These are phyloP conservation scores for Liposcelis brunnea DNA, from an alignment of 2,888 invertebrate species.

Conservation along the genomic window DNA sequence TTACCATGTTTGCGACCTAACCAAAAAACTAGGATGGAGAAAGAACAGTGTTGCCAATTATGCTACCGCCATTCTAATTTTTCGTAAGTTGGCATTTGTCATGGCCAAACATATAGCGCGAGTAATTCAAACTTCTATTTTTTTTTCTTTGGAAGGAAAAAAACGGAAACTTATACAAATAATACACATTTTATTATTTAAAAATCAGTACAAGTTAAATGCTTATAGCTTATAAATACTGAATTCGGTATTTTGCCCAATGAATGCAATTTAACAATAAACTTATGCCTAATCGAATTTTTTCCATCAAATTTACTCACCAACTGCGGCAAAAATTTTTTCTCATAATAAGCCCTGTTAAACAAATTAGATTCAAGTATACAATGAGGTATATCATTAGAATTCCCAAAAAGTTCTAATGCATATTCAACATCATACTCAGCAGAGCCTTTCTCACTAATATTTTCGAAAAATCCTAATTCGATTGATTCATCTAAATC, in stretches of 20 bases:
- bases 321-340: background rate
- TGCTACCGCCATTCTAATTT: too few relatives aligned
- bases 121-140: too few relatives aligned
- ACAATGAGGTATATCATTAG: background rate
- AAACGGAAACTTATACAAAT: too few relatives aligned
- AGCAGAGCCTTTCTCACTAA: background rate
- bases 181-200: too few relatives aligned
- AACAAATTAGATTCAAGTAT: background rate
- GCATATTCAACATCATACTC: constrained; percentile 1
- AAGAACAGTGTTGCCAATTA: too few relatives aligned
- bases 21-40: too few relatives aligned
- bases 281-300: background rate
- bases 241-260: constrained; percentile 3
- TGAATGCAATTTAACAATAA: background rate
- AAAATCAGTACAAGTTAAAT: too few relatives aligned
- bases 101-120: too few relatives aligned
- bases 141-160: too few relatives aligned
- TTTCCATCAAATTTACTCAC: background rate
- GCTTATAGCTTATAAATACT: too few relatives aligned
- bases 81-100: too few relatives aligned
- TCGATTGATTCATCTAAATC: constrained; percentile 4
- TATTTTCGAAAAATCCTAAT: constrained; percentile 6
- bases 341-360: background rate
- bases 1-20: too few relatives aligned
- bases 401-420: background rate